A percentile compares a stretch with the other conserved stretches of the same genome.
Evolutionary conservation across 1,140 invertebrate genomes (phyloP).

Genomic region (Eciton burchellii): DNA sequence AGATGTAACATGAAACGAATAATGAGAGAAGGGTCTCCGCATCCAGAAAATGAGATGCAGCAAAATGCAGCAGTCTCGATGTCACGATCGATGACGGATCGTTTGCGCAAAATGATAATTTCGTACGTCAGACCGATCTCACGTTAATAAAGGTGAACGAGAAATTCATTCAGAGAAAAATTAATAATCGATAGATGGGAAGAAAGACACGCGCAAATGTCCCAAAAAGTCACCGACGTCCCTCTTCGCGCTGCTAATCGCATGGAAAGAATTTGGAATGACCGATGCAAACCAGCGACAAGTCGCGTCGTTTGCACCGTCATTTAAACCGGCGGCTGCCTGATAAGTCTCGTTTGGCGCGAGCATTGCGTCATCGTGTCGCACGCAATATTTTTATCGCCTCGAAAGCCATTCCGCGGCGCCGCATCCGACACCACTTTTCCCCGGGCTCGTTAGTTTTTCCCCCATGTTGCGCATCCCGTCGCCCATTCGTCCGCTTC

Average conservation of each 20-base stretch:
- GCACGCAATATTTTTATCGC: slow-evolving; percentile 54
- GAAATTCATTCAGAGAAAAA: neutral
- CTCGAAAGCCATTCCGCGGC: slow-evolving; percentile 29
- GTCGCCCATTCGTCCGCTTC: slow-evolving; percentile 25
- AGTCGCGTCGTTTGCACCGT: neutral
- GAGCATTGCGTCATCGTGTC: slow-evolving; percentile 37
- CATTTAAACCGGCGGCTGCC: slow-evolving; percentile 7
- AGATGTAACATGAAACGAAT: neutral
- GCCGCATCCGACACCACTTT: slow-evolving; percentile 20
- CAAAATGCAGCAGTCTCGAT: too few relatives aligned
- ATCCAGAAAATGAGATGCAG: neutral
- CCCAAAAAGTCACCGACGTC: neutral
- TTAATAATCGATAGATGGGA: neutral
- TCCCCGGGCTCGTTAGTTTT: slow-evolving; percentile 45
- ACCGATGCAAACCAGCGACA: neutral
- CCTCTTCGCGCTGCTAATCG: too few relatives aligned
- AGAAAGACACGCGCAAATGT: neutral
- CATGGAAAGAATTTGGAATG: neutral
- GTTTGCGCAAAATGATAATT: too few relatives aligned
- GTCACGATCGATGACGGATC: too few relatives aligned
- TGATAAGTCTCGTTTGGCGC: slow-evolving; percentile 48
- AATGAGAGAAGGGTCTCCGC: neutral
- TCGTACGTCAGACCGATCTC: too few relatives aligned
- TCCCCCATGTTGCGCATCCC: slow-evolving; percentile 46
- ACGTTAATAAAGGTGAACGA: neutral